Percentiles rank a stretch among this genome's conserved stretches.
Evolutionary conservation across 2,888 invertebrate genomes (phyloP).

Genomic region (Papilio demoleus): DNA sequence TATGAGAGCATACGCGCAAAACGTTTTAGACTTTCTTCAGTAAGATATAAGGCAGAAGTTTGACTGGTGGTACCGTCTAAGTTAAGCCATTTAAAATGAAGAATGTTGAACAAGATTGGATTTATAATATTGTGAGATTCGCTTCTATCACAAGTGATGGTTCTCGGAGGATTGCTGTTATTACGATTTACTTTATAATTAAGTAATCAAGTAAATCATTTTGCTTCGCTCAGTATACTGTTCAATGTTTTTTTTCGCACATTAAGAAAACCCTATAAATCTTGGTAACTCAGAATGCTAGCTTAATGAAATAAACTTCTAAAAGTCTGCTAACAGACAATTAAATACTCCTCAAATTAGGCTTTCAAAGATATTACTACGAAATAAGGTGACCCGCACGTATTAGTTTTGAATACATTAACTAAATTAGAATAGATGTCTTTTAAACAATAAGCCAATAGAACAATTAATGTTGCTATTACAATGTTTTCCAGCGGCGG

Average conservation of each 20-base stretch:
- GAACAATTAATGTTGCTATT: constrained; percentile 4
- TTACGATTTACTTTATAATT: too few species aligned
- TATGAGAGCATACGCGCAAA: not conserved
- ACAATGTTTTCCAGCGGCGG: not conserved
- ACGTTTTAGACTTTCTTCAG: not conserved
- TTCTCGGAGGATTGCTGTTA: not conserved
- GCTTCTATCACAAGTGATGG: constrained; percentile 1
- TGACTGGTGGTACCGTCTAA: not conserved
- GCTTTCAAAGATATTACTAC: too few species aligned
- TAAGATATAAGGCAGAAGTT: not conserved
- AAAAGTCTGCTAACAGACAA: too few species aligned
- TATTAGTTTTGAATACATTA: too few species aligned
- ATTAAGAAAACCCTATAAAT: too few species aligned
- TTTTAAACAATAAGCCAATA: constrained; percentile 2
- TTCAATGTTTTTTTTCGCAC: too few species aligned
- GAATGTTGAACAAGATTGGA: not conserved
- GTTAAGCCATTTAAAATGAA: not conserved
- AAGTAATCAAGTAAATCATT: too few species aligned
- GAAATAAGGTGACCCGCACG: too few species aligned
- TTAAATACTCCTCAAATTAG: too few species aligned
- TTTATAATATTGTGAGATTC: constrained; percentile 4
- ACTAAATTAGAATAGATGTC: not conserved
- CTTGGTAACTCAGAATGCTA: too few species aligned
- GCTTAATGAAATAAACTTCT: too few species aligned
- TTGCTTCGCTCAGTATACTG: too few species aligned